Base-by-base conservation (phyloP, 2,113 vertebrate genomes). In the Eudyptes chrysolophus region DNA sequence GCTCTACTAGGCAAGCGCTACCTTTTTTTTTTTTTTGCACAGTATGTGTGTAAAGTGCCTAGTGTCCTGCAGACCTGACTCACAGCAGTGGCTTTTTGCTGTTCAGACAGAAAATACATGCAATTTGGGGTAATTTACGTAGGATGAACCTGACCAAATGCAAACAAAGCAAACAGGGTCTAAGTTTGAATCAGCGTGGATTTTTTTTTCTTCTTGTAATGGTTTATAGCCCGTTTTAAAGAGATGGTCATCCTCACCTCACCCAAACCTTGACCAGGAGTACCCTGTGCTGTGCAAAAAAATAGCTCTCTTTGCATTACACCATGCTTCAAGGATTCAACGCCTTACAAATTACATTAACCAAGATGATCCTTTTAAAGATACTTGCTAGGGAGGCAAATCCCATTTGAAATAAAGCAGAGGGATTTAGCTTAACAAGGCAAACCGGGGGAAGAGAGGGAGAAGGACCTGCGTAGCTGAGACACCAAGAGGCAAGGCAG, bases 331-430 rank as follows among this genome's bases (percentile, higher is more conserved):
- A 3, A 60, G 70, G 69, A 44, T 57, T 69, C 51, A 8, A 52
- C 0, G 3, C 42, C 44, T 30, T 51, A 44, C 2, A 5, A 82
- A 90, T 51, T 9, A 21, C 69, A 44, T 65, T 81, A 93, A 57
- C 69, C 42, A 14, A 64, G 84, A 92, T 66, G 79, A 96, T 93
- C 92, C 89, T 88, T 92, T 79, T 49, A 82, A 94, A 92, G 89
- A 82, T 51, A 61, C 58, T 96, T 84, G 80, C 89, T 88, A 49
- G 89, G 92, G 89, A 92, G 30, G 71, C 66, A 96, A 95, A 96
- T 94, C 92, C 66, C 82, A 70, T 95, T 94, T 93, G 75, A 87
- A 93, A 89, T 84, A 64, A 93, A 87, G 69, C 91, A 82, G 86
- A 95, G 66, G 76, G 92, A 95, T 94, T 96, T 90, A 61, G 76